Percentiles rank a stretch among this genome's conserved stretches.
Conservation (phyloP, 2,113 vertebrate species). For the Lophius piscatorius region DNA sequence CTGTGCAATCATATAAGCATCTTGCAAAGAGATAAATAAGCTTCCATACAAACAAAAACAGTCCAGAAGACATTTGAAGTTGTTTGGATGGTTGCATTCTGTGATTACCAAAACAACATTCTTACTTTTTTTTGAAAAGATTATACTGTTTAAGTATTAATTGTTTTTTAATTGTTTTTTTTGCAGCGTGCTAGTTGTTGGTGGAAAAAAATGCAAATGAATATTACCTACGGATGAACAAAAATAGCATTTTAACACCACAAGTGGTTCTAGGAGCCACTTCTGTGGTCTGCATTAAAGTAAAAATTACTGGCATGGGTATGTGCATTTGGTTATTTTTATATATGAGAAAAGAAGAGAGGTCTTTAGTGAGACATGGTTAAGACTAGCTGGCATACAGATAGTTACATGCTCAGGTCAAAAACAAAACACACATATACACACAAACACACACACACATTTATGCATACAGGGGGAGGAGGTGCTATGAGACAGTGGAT, state of each 20-base stretch:
- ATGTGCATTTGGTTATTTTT: neutral
- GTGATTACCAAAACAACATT: neutral
- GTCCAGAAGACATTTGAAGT: no score
- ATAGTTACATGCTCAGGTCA: neutral
- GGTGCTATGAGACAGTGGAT: constrained; percentile 35
- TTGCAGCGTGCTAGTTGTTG: no score
- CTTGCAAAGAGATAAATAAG: no score
- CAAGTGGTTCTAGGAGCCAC: neutral
- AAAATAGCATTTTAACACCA: no score
- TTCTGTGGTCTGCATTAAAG: neutral
- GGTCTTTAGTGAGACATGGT: neutral
- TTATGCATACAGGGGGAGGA: constrained; percentile 27
- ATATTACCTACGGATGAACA: no score
- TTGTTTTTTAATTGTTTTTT: no score
- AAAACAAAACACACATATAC: neutral
- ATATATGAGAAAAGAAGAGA: neutral
- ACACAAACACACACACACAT: neutral
- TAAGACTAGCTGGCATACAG: constrained; percentile 4
- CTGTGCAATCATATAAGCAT: no score
- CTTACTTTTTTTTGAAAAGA: no score
- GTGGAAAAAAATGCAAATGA: no score
- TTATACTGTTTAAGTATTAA: no score
- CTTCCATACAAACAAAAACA: no score
- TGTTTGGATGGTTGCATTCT: neutral
- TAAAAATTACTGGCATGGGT: neutral